These are phyloP conservation scores for Maconellicoccus hirsutus DNA, from an alignment of 1,140 invertebrate species.

Conservation along the genomic window DNA sequence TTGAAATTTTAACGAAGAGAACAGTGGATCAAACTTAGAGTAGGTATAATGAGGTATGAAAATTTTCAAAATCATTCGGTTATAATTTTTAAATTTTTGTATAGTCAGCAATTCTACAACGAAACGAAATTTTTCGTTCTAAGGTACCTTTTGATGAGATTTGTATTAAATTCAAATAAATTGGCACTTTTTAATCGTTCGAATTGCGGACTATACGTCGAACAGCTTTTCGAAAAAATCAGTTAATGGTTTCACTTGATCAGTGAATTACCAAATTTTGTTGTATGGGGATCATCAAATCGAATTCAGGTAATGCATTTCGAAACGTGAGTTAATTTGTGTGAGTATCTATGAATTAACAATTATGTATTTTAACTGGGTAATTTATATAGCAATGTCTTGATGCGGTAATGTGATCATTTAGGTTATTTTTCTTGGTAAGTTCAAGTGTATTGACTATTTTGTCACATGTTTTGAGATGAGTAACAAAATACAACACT, in stretches of 20 bases:
- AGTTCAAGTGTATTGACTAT: no score
- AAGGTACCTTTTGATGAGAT: no score
- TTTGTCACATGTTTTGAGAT: no score
- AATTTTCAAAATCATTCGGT: not conserved
- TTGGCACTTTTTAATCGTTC: not conserved
- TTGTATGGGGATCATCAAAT: not conserved
- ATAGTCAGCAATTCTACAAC: not conserved
- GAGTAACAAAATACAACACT: no score
- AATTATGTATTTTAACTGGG: no score
- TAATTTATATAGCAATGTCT: no score
- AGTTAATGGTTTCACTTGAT: not conserved
- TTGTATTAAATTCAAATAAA: no score
- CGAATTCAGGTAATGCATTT: not conserved
- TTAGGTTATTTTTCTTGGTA: no score
- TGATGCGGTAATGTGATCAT: no score
- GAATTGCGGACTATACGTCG: not conserved
- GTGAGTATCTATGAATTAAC: no score
- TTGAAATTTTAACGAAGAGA: not conserved
- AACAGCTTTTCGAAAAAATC: not conserved
- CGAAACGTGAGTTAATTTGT: no score
- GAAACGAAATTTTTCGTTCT: not conserved
- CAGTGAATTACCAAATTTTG: not conserved
- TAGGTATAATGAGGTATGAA: conserved; percentile 4
- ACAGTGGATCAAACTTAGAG: not conserved
- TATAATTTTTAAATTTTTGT: not conserved